Evolutionary conservation across 2,888 invertebrate genomes (phyloP).

Genomic region (Seladonia tumulorum): DNA sequence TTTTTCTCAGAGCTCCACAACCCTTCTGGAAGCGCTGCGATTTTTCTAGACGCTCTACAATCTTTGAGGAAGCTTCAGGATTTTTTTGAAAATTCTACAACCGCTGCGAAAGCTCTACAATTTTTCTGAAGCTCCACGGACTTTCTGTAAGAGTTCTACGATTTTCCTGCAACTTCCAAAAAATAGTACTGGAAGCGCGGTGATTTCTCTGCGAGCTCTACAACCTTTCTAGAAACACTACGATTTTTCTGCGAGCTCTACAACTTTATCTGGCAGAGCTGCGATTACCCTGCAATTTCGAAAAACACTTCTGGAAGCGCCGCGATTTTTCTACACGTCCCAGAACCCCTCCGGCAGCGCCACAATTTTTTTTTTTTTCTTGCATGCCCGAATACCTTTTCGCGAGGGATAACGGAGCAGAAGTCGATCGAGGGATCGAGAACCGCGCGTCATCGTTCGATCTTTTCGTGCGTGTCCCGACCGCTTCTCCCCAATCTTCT

Average conservation of each 20-base stretch:
- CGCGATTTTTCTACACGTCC: not conserved
- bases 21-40: too few species aligned
- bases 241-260: not conserved
- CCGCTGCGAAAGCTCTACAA: too few species aligned
- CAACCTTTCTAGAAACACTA: not conserved
- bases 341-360: not conserved
- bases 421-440: not conserved
- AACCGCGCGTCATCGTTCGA: not conserved
- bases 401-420: conserved; percentile 3
- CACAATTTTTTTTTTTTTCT: not conserved
- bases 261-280: not conserved
- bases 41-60: too few species aligned
- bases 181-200: too few species aligned
- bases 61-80: too few species aligned
- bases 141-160: too few species aligned
- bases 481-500: not conserved
- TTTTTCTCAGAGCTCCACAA: too few species aligned
- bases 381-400: not conserved
- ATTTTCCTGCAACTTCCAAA: too few species aligned
- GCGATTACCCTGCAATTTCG: not conserved
- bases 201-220: not conserved
- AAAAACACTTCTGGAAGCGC: not conserved
- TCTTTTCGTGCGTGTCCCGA: not conserved
- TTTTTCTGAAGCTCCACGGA: too few species aligned
- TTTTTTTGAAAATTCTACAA: too few species aligned